Evolutionary conservation across 2,113 vertebrate genomes (phyloP).

Genomic region (Oncorhynchus kisutch): DNA sequence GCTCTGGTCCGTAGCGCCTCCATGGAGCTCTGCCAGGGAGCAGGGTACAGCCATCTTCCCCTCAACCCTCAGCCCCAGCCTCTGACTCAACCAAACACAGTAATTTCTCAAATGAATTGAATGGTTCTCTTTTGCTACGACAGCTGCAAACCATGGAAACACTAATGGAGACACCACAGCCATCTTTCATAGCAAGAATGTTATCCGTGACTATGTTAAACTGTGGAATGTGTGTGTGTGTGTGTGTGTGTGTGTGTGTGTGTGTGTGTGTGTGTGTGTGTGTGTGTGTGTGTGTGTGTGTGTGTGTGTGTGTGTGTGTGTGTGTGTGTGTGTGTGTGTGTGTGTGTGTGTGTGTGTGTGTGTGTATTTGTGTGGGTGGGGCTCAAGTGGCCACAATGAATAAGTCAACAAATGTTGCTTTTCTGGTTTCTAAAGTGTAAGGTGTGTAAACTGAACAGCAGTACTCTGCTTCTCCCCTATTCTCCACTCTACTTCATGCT

Average conservation of each 20-base stretch:
- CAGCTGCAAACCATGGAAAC: conserved; percentile 51
- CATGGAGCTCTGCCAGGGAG: no score
- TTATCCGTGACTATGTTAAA: background rate
- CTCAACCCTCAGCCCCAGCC: background rate
- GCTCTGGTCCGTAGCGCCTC: no score
- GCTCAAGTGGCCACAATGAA: conserved; percentile 34
- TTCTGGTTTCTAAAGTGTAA: conserved; percentile 17
- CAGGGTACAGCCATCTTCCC: no score
- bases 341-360: background rate
- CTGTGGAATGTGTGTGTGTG: conserved; percentile 1
- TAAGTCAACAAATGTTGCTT: conserved; percentile 25
- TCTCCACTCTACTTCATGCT: conserved; percentile 29
- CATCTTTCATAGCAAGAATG: conserved; percentile 30
- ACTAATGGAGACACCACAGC: conserved; percentile 43
- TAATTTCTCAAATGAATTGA: conserved; percentile 53
- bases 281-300: conserved; percentile 1
- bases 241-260: background rate
- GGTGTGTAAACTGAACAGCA: no score
- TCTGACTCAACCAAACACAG: conserved; percentile 39
- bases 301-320: conserved; percentile 8
- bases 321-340: background rate
- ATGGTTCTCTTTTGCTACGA: conserved; percentile 45
- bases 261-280: conserved; percentile 2
- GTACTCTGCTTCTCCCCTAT: background rate
- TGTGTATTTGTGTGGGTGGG: background rate